Evolutionary conservation across 2,113 vertebrate species (phyloP).

Genomic region (Sorex fumeus): DNA sequence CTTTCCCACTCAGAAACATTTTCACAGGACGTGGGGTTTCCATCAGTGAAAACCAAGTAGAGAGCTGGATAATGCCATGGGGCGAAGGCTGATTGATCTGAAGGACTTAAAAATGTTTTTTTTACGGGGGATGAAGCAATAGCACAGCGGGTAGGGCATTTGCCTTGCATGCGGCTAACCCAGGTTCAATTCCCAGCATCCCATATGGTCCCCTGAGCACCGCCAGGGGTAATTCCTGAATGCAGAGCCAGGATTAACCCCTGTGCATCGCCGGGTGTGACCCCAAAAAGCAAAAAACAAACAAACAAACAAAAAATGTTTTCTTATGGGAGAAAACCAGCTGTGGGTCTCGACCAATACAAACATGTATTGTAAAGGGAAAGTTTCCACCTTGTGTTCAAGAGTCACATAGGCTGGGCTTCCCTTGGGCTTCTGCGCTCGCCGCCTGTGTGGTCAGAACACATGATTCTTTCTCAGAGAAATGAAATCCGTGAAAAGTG

Average conservation of each 20-base stretch:
- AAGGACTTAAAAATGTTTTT: conserved; percentile 42
- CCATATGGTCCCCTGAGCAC: no score
- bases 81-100: background rate
- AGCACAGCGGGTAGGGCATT: no score
- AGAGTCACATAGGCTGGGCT: background rate
- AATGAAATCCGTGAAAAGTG: background rate
- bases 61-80: no score
- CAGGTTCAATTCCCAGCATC: no score
- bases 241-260: no score
- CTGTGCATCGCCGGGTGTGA: no score
- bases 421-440: background rate
- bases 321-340: conserved; percentile 18
- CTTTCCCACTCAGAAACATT: conserved; percentile 31
- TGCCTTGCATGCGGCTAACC: no score
- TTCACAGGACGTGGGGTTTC: background rate
- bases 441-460: background rate
- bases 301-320: no score
- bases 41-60: background rate
- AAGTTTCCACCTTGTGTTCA: background rate
- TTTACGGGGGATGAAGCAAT: no score
- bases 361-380: background rate
- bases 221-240: no score
- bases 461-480: conserved; percentile 37
- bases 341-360: background rate
- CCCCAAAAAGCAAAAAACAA: no score